These are phyloP conservation scores for Patagioenas fasciata DNA, from an alignment of 2,113 vertebrate species.

Conservation along the genomic window DNA sequence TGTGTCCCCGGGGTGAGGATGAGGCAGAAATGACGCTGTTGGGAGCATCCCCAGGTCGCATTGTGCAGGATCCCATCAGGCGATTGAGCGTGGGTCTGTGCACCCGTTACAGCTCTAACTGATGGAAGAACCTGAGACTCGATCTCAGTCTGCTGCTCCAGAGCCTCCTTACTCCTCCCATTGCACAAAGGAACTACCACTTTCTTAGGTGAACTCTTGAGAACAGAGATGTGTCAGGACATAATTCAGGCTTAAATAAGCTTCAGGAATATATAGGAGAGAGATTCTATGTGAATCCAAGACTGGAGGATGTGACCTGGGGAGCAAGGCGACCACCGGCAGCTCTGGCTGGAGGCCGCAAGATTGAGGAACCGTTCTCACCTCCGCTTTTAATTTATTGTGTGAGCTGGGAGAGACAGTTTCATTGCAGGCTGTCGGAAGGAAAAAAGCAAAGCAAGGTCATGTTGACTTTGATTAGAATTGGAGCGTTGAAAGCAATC, in stretches of 20 bases:
- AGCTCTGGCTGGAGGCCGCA: accelerated
- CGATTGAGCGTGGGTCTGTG: neutral
- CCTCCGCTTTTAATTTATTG: neutral
- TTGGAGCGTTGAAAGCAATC: neutral
- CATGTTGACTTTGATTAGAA: neutral
- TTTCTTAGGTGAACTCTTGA: neutral
- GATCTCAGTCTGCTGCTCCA: neutral
- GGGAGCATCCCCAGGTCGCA: neutral
- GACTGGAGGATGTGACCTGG: neutral
- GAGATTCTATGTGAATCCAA: neutral
- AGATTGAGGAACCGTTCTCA: accelerated
- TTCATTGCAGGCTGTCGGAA: neutral
- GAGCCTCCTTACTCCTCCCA: neutral
- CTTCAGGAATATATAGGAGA: neutral
- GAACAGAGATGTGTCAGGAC: neutral
- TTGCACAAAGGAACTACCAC: neutral
- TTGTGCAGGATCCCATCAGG: neutral
- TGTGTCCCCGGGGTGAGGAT: neutral
- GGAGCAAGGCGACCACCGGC: no score
- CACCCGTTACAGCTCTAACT: neutral
- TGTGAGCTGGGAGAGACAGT: neutral
- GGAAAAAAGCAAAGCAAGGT: neutral
- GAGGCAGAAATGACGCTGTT: neutral
- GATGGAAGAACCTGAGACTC: neutral
- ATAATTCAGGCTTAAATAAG: neutral